Evolutionary conservation across 2,888 invertebrate species (phyloP).

Genomic region (Colostygia pectinataria): DNA sequence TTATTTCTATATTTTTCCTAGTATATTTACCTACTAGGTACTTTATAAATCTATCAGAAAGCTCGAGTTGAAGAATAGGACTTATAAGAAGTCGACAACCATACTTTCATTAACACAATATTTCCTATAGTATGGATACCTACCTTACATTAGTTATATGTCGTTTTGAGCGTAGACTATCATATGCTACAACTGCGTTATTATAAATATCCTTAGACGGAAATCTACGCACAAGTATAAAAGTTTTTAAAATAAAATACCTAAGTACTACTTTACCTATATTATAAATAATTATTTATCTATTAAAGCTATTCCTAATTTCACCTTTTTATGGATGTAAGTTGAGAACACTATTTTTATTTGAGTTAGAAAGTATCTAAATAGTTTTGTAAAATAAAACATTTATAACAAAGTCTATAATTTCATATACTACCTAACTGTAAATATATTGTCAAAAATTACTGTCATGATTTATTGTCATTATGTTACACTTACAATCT

Average conservation of each 20-base stretch:
- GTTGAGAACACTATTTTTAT: constrained; percentile 3
- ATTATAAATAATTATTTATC: constrained; percentile 52
- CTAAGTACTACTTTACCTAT: constrained; percentile 37
- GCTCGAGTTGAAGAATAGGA: constrained; percentile 75
- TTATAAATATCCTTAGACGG: constrained; percentile 4
- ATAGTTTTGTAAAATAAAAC: constrained; percentile 1
- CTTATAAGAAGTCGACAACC: constrained; percentile 77
- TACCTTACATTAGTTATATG: constrained; percentile 24
- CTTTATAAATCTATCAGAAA: constrained; percentile 66
- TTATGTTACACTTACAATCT: constrained; percentile 19
- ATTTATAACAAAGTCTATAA: constrained; percentile 32
- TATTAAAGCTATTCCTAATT: constrained; percentile 81
- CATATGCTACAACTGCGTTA: constrained; percentile 42
- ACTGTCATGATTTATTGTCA: constrained; percentile 36
- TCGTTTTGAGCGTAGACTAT: constrained; percentile 65
- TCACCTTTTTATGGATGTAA: constrained; percentile 36
- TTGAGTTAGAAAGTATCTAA: constrained; percentile 1
- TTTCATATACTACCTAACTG: constrained; percentile 37
- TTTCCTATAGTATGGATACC: constrained; percentile 31
- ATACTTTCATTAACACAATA: constrained; percentile 51
- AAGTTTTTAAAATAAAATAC: constrained; percentile 37
- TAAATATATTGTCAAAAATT: constrained; percentile 55
- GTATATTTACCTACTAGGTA: constrained; percentile 21
- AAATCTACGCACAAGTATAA: constrained; percentile 23
- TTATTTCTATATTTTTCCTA: constrained; percentile 15